Evolutionary conservation across 2,113 vertebrate genomes (phyloP).

Genomic region (Acrocephalus arundinaceus): DNA sequence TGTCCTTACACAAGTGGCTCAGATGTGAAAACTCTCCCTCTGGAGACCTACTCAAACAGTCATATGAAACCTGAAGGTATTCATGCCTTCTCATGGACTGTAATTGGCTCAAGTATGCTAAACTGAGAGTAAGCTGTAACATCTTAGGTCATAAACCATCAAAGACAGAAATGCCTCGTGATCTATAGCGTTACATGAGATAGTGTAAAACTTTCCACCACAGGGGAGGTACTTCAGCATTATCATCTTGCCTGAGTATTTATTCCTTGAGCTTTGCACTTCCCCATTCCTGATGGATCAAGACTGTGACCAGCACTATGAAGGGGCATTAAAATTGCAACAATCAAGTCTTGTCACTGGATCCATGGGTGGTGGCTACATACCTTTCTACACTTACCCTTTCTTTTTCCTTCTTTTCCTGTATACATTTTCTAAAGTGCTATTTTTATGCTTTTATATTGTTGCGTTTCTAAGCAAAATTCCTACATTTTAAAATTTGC

Average conservation of each 20-base stretch:
- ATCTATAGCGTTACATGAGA: not conserved
- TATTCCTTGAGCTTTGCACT: not conserved
- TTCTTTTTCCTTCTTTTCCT: not conserved
- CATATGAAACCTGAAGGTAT: fast-evolving
- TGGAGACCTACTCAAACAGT: not conserved
- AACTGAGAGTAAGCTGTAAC: not conserved
- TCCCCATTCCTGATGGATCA: not conserved
- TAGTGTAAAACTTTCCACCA: not conserved
- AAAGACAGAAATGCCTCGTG: not conserved
- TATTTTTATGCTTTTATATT: not conserved
- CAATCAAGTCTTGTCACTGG: not conserved
- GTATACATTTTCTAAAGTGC: not conserved
- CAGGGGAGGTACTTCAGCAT: not conserved
- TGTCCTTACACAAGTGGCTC: not conserved
- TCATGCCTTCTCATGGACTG: not conserved
- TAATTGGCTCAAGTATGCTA: not conserved
- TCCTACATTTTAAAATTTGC: not conserved
- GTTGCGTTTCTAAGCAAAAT: not conserved
- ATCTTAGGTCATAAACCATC: not conserved
- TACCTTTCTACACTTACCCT: not conserved
- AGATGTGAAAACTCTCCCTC: not conserved
- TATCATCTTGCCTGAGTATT: not conserved
- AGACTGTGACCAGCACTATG: not conserved
- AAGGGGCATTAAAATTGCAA: not conserved
- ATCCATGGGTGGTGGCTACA: not conserved